These are phyloP conservation scores for Wiebesia pumilae DNA, from an alignment of 1,140 invertebrate genomes.

Conservation along the genomic window DNA sequence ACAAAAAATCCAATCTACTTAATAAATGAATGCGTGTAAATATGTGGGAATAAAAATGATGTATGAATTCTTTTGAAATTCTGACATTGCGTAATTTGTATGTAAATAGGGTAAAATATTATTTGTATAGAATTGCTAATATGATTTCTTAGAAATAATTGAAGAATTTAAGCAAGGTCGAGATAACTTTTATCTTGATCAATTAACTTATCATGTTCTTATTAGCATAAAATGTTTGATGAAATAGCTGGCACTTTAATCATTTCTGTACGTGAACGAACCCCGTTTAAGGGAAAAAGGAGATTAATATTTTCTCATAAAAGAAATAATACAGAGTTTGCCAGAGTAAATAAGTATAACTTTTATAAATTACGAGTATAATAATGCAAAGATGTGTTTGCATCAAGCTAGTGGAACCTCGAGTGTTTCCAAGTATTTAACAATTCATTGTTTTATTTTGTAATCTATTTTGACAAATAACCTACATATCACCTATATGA, in stretches of 20 bases:
- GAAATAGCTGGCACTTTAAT: too few relatives aligned
- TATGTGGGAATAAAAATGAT: neutral
- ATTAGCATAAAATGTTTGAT: too few relatives aligned
- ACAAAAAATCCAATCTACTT: slow-evolving; percentile 17
- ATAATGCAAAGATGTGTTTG: neutral
- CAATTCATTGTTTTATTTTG: neutral
- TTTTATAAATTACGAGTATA: neutral
- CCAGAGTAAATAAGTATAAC: neutral
- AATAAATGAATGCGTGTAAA: neutral
- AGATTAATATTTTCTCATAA: neutral
- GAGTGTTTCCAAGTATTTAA: neutral
- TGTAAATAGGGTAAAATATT: neutral
- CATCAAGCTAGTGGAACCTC: neutral
- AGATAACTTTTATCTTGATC: too few relatives aligned
- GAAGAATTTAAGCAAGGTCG: too few relatives aligned
- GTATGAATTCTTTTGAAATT: neutral
- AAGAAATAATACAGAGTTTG: neutral
- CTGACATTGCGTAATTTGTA: too few relatives aligned
- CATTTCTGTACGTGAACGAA: too few relatives aligned
- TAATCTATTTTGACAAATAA: too few relatives aligned
- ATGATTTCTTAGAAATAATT: neutral
- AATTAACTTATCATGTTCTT: too few relatives aligned
- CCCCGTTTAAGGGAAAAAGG: neutral
- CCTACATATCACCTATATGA: too few relatives aligned
- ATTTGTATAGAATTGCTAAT: neutral